Percentiles rank a stretch among this genome's conserved stretches.
These are phyloP conservation scores for Stictonetta naevosa DNA, from an alignment of 2,113 vertebrate species.

Conservation along the genomic window DNA sequence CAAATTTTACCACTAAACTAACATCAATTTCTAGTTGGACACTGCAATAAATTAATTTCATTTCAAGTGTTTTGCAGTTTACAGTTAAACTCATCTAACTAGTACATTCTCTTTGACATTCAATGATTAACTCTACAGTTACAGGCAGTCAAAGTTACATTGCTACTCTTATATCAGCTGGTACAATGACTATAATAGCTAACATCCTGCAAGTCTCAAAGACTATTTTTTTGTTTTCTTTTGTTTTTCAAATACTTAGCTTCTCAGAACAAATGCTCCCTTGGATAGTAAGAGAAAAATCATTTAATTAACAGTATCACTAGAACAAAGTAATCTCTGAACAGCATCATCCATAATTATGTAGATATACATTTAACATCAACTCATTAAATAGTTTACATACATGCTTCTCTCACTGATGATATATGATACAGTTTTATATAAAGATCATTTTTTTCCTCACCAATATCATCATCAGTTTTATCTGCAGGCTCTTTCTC, in stretches of 20 bases:
- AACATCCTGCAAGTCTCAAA: not conserved
- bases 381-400: not conserved
- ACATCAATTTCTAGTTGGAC: not conserved
- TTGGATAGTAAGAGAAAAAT: not conserved
- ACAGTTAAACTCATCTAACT: not conserved
- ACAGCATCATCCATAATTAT: not conserved
- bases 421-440: not conserved
- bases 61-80: not conserved
- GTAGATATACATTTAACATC: not conserved
- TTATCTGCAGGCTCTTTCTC: slow-evolving; percentile 96
- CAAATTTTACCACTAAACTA: not conserved
- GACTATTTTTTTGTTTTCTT: too few species aligned
- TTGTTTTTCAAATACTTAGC: not conserved
- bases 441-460: not conserved
- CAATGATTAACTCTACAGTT: not conserved
- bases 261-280: not conserved
- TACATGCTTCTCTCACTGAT: not conserved
- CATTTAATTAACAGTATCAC: not conserved
- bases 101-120: not conserved
- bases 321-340: not conserved
- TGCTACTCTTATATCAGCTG: not conserved
- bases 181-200: not conserved
- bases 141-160: not conserved
- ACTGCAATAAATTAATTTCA: not conserved
- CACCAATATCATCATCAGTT: slow-evolving; percentile 96